These are phyloP conservation scores for Colletes gigas DNA, from an alignment of 1,140 invertebrate species.

Conservation along the genomic window DNA sequence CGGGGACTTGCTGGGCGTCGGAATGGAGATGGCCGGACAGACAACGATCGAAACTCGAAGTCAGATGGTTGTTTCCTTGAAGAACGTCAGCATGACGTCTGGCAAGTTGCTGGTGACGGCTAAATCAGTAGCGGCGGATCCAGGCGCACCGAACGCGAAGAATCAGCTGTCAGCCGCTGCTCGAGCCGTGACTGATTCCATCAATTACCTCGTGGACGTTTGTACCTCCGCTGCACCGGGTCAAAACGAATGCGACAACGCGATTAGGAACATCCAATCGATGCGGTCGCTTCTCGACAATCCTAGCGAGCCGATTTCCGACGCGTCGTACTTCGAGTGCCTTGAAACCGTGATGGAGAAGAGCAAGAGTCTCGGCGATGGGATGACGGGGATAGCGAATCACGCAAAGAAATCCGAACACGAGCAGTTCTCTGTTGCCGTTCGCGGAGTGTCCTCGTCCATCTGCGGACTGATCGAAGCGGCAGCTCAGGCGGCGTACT, in stretches of 20 bases:
- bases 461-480: constrained; percentile 97
- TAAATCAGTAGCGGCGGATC: constrained; percentile 94
- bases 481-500: constrained; percentile 95
- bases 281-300: constrained; percentile 91
- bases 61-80: constrained; percentile 92
- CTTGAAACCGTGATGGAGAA: constrained; percentile 97
- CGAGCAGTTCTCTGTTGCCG: constrained; percentile 93
- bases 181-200: constrained; percentile 94
- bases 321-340: constrained; percentile 96
- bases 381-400: constrained; percentile 96
- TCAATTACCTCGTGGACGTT: constrained; percentile 92
- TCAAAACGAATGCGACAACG: constrained; percentile 98
- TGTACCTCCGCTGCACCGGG: constrained; percentile 89
- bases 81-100: constrained; percentile 93
- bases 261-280: constrained; percentile 95
- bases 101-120: constrained; percentile 93
- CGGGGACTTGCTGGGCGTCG: constrained; percentile 87
- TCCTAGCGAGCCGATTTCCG: constrained; percentile 93
- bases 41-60: constrained; percentile 85
- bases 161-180: constrained; percentile 94
- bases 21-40: constrained; percentile 92
- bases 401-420: constrained; percentile 94
- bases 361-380: constrained; percentile 93
- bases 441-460: constrained; percentile 91
- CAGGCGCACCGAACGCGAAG: constrained; percentile 93